Evolutionary conservation across 2,797 vertebrate genomes (phyloP).

Genomic region (Semaprochilodus insignis): DNA sequence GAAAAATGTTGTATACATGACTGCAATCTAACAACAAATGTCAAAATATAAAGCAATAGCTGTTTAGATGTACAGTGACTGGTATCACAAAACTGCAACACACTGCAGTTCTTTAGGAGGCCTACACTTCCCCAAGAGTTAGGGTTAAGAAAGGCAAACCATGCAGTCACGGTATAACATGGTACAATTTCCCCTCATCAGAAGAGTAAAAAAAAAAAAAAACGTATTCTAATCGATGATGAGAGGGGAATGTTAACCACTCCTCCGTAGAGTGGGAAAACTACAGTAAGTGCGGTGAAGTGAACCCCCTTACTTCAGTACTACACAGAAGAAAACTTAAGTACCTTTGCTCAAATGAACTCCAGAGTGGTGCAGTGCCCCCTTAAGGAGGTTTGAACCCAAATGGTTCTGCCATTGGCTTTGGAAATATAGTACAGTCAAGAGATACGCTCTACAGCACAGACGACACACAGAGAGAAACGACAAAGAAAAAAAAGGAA

Average conservation of each 20-base stretch:
- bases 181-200: slow-evolving; percentile 12
- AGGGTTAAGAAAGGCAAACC: not conserved
- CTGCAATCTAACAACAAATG: not conserved
- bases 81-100: slow-evolving; percentile 8
- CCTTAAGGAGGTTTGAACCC: slow-evolving; percentile 71
- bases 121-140: not conserved
- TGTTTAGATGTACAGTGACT: not conserved
- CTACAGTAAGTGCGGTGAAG: slow-evolving; percentile 42
- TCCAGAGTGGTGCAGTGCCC: slow-evolving; percentile 66
- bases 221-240: slow-evolving; percentile 12
- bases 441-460: slow-evolving; percentile 71
- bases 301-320: slow-evolving; percentile 56
- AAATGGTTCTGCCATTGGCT: slow-evolving; percentile 72
- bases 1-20: not conserved
- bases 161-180: slow-evolving; percentile 32
- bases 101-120: slow-evolving; percentile 3
- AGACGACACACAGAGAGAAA: slow-evolving; percentile 72
- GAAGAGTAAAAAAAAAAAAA: not conserved
- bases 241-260: slow-evolving; percentile 23
- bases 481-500: slow-evolving; percentile 59
- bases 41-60: slow-evolving; percentile 5
- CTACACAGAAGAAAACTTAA: slow-evolving; percentile 67
- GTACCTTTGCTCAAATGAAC: slow-evolving; percentile 69
- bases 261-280: slow-evolving; percentile 29
- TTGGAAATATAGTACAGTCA: slow-evolving; percentile 72